Evolutionary conservation across 2,888 invertebrate genomes (phyloP), one percentile per base, ranked within the genome.

Genomic region (Pandemis corylana): DNA sequence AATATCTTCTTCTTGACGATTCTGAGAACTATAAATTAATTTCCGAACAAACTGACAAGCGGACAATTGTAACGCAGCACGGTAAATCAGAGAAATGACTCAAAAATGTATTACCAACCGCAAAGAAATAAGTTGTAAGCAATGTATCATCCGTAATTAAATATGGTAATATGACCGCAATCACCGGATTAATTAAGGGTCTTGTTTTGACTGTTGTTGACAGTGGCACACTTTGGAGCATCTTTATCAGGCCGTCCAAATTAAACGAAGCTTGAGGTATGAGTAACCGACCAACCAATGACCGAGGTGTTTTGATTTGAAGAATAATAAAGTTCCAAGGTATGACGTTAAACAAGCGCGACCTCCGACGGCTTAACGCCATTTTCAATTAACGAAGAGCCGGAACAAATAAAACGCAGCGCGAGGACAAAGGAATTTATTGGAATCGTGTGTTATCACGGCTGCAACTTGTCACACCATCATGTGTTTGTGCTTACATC

Each of bases 391-490:
- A 90, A 85, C 88, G 85, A 85, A 81, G 82, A 80, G 83, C 85
- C 86, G 87, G 87, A 89, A 89, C 88, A 89, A 89, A 88, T 87
- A 89, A 88, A 87, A 85, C 80, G 78, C 81, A 82, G 78, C 69
- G 78, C 70, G 82, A 75, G 83, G 84, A 89, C 87, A 89, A 90
- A 87, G 84, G 83, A 85, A 79, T 85, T 85, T 84, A 84, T 86
- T 82, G 84, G 82, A 85, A 87, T 83, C 84, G 82, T 84, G 82
- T 85, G 85, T 85, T 83, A 85, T 85, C 87, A 84, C 82, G 82
- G 82, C 78, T 82, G 82, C 68, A 68, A 46, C 63, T 20, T 59
- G 49, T 61, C 69, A 65, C 61, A 66, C 65, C 41, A 74, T 42
- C 68, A 59, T 65, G 61, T 74, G 69, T 69, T 74, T 69, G 64